Evolutionary conservation across 1,140 invertebrate species (phyloP).

Genomic region (Meloidogyne floridensis): DNA sequence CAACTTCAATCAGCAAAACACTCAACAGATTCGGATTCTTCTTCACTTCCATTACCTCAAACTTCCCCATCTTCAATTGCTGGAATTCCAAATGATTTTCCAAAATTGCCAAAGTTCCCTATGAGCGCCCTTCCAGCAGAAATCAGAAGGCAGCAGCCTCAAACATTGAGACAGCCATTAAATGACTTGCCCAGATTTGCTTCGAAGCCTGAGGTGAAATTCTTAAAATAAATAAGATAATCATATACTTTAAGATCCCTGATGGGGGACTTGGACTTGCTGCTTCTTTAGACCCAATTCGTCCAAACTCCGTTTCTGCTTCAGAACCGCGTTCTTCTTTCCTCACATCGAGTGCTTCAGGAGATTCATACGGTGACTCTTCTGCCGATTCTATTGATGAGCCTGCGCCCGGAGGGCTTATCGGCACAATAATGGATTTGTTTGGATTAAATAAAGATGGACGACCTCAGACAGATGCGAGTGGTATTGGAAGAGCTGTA

Average conservation of each 20-base stretch:
- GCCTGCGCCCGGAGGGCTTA: slow-evolving; percentile 59
- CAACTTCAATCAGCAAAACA: slow-evolving; percentile 33
- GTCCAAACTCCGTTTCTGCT: slow-evolving; percentile 54
- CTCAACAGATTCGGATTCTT: slow-evolving; percentile 23
- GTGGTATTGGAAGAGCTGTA: slow-evolving; percentile 56
- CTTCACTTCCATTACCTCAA: slow-evolving; percentile 4
- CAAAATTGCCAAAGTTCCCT: slow-evolving; percentile 55
- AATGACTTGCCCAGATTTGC: slow-evolving; percentile 50
- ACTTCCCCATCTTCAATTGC: slow-evolving; percentile 53
- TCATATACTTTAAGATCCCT: slow-evolving; percentile 44
- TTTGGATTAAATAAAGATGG: slow-evolving; percentile 57
- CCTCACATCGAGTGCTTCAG: slow-evolving; percentile 42
- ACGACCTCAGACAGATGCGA: slow-evolving; percentile 46
- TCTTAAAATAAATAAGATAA: not conserved
- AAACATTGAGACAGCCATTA: slow-evolving; percentile 34
- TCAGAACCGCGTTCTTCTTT: slow-evolving; percentile 47
- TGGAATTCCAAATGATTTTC: slow-evolving; percentile 61
- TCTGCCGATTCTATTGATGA: slow-evolving; percentile 53
- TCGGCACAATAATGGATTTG: slow-evolving; percentile 63
- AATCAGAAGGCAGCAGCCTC: slow-evolving; percentile 36
- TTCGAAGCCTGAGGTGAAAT: slow-evolving; percentile 50
- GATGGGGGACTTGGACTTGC: slow-evolving; percentile 63
- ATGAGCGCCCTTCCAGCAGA: slow-evolving; percentile 38
- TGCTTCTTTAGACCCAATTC: slow-evolving; percentile 36
- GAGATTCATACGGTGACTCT: slow-evolving; percentile 57